Evolutionary conservation across 2,113 vertebrate genomes (phyloP).

Genomic region (Ramphastos sulfuratus): DNA sequence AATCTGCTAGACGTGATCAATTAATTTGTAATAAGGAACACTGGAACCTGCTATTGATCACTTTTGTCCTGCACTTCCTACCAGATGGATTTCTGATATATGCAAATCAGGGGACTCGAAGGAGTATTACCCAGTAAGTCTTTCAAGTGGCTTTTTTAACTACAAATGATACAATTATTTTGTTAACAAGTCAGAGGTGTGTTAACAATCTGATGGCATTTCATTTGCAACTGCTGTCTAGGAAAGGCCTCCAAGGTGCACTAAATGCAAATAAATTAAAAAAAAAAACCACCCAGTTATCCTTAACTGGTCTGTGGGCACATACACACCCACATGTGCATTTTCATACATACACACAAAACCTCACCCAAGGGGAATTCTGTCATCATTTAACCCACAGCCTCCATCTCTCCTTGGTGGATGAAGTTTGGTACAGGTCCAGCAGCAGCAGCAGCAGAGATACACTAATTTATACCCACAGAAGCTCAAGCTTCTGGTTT

Average conservation of each 20-base stretch:
- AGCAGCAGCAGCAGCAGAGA: not conserved
- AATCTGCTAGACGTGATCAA: slow-evolving; percentile 45
- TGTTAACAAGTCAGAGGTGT: not conserved
- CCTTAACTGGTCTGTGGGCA: not conserved
- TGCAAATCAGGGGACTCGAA: not conserved
- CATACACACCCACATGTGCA: not conserved
- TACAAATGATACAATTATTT: not conserved
- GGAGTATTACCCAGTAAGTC: not conserved
- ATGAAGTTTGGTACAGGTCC: not conserved
- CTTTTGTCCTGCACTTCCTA: slow-evolving; percentile 2
- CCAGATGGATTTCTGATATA: slow-evolving; percentile 9
- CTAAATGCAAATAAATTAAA: not conserved
- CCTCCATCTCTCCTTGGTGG: not conserved
- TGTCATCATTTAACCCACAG: not conserved
- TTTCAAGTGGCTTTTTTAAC: slow-evolving; percentile 2
- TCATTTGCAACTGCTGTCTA: not conserved
- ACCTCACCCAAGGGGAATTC: not conserved
- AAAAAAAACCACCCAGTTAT: not conserved
- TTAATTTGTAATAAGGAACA: slow-evolving; percentile 54
- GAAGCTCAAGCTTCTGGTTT: not conserved
- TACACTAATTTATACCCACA: not conserved
- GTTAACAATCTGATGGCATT: not conserved
- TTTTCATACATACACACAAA: not conserved
- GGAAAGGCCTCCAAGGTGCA: not conserved
- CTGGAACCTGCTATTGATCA: slow-evolving; percentile 31